Base-by-base conservation (phyloP, 1,140 invertebrate species). In the Scaptodrosophila lebanonensis region DNA sequence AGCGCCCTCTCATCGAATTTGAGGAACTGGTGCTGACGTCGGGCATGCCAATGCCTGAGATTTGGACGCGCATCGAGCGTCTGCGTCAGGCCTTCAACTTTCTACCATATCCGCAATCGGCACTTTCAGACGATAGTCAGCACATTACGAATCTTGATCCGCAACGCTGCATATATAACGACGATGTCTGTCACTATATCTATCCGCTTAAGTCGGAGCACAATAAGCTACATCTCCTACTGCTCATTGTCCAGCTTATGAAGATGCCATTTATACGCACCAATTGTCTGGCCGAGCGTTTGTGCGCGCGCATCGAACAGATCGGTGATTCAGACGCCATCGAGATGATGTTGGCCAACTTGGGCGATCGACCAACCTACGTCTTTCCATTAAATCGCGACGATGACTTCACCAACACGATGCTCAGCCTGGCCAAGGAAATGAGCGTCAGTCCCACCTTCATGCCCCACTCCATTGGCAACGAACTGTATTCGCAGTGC, bases 31-130 rank as follows among this genome's bases (percentile, higher is more conserved):
- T 93, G 53, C 79, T 93, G 35, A 87, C 87, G 18, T 92, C 91
- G 3, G 89, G 89, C 49, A 75, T 93, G 47, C 91, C 92, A 2
- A 87, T 92, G 56, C 89, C 91, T 61, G 90, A 92, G 64, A 85
- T 93, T 17, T 93, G 92, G 92, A 84, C 91, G 15, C 88, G 91
- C 51, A 87, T 91, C 15, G 92, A 93, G 72, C 89, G 88, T 4
- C 68, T 93, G 9, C 87, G 92, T 13, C 90, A 91, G 71, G 87
- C 89, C 8, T 91, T 88, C 47, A 89, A 91, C 71, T 93, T 90
- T 88, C 84, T 91, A 7, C 88, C 91, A 22, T 84, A 86, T 87
- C 43, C 86, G 25, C 54, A 83, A 57, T 5, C 25, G 3, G 6
- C 6, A 0, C 4, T 2, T 4, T 27, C 13, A 1, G 0, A 3